These are phyloP conservation scores for Meteorus colon DNA, from an alignment of 2,888 invertebrate species.

Conservation along the genomic window DNA sequence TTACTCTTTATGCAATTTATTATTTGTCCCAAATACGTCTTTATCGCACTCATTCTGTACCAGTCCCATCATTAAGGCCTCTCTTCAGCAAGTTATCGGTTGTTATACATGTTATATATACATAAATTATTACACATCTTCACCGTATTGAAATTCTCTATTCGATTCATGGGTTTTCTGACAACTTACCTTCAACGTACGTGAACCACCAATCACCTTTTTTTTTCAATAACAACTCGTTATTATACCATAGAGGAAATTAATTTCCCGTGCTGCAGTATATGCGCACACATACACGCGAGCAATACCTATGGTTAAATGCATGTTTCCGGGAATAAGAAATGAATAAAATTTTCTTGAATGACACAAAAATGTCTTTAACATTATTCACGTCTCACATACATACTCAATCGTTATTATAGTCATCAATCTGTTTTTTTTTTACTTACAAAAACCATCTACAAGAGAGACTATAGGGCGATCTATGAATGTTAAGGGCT, in stretches of 20 bases:
- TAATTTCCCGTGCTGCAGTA: conserved; percentile 32
- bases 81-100: conserved; percentile 67
- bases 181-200: conserved; percentile 1
- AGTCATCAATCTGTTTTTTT: conserved; percentile 23
- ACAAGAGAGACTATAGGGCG: not conserved
- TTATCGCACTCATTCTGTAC: not conserved
- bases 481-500: not conserved
- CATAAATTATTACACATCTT: not conserved
- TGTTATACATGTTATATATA: not conserved
- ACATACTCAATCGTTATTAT: conserved; percentile 38
- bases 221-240: not conserved
- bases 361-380: not conserved
- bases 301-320: not conserved
- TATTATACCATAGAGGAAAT: conserved; percentile 39
- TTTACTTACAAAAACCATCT: conserved; percentile 14
- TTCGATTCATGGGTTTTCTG: not conserved
- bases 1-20: not conserved
- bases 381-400: not conserved
- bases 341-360: not conserved
- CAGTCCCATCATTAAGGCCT: conserved; percentile 25
- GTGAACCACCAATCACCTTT: not conserved
- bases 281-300: conserved; percentile 28
- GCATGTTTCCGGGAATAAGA: conserved; percentile 3
- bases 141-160: not conserved
- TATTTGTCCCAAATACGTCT: not conserved